These are phyloP conservation scores for Chionodraco myersi DNA, from an alignment of 2,113 vertebrate species.

Conservation along the genomic window DNA sequence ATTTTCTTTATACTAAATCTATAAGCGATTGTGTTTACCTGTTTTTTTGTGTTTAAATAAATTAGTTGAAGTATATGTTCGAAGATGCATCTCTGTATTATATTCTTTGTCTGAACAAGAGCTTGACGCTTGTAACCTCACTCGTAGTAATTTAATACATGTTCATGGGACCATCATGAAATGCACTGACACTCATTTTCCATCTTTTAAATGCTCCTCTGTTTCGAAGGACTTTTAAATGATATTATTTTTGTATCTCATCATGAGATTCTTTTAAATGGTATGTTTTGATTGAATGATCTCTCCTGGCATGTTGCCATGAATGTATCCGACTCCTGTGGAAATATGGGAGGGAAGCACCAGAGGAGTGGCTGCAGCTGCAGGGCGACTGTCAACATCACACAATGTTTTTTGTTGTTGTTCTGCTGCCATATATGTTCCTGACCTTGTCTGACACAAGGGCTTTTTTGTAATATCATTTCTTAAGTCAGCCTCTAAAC, in stretches of 20 bases:
- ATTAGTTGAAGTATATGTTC: too few relatives aligned
- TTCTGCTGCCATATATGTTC: constrained; percentile 2
- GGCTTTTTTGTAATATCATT: background rate
- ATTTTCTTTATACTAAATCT: too few relatives aligned
- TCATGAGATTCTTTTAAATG: background rate
- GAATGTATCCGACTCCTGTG: constrained; percentile 6
- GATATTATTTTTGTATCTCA: background rate
- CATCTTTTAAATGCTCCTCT: too few relatives aligned
- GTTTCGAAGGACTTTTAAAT: background rate
- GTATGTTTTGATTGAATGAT: background rate
- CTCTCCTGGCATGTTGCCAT: constrained; percentile 25
- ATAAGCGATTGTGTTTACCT: too few relatives aligned
- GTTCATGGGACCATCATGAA: too few relatives aligned
- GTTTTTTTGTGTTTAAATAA: too few relatives aligned
- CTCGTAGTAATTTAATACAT: too few relatives aligned
- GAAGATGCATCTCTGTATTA: too few relatives aligned
- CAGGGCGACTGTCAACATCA: constrained; percentile 22
- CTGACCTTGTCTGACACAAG: constrained; percentile 6
- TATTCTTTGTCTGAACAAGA: too few relatives aligned
- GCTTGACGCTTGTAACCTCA: too few relatives aligned
- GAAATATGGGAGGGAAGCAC: constrained; percentile 32
- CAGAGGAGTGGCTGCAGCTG: constrained; percentile 28
- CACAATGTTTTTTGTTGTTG: background rate
- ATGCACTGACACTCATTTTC: too few relatives aligned
- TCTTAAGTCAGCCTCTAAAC: background rate